phyloP scores from a whole-genome alignment of 2,888 invertebrate species.

The Glaucopsyche alexis region DNA sequence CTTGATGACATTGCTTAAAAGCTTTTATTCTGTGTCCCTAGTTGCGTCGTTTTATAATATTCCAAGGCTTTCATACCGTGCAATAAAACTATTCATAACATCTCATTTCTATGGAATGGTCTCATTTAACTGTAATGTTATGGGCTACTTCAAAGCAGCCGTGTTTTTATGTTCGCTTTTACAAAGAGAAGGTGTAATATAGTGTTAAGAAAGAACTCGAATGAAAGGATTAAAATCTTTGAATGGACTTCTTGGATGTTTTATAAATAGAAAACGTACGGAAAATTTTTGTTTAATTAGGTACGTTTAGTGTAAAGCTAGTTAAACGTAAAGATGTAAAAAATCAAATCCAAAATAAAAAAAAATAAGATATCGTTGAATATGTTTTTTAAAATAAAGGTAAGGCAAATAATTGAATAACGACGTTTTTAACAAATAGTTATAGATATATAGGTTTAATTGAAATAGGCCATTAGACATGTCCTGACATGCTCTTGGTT shows the following conservation, averaged over 20 bases:
- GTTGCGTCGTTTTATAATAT: constrained; percentile 14
- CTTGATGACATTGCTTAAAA: constrained; percentile 20
- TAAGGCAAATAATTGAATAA: too few relatives aligned
- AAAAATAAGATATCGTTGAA: too few relatives aligned
- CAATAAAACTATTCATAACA: constrained; percentile 1
- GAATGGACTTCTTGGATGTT: constrained; percentile 2
- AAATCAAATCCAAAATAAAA: too few relatives aligned
- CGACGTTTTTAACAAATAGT: too few relatives aligned
- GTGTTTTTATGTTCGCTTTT: not conserved
- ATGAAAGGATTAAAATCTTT: not conserved
- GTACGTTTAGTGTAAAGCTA: not conserved
- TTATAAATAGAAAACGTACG: not conserved
- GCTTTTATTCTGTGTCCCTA: not conserved
- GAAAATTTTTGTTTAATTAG: not conserved
- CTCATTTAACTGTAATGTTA: constrained; percentile 5
- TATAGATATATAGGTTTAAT: too few relatives aligned
- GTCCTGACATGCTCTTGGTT: too few relatives aligned
- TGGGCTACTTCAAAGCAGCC: not conserved
- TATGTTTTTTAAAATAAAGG: too few relatives aligned
- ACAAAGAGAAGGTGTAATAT: constrained; percentile 4
- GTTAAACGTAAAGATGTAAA: too few relatives aligned
- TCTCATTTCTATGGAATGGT: constrained; percentile 3
- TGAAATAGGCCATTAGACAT: too few relatives aligned
- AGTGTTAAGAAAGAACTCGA: not conserved
- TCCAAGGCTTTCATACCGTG: constrained; percentile 5